Evolutionary conservation across 92 coral and sea anemone genomes (phyloP).

Genomic region (Meandrina meandrites): DNA sequence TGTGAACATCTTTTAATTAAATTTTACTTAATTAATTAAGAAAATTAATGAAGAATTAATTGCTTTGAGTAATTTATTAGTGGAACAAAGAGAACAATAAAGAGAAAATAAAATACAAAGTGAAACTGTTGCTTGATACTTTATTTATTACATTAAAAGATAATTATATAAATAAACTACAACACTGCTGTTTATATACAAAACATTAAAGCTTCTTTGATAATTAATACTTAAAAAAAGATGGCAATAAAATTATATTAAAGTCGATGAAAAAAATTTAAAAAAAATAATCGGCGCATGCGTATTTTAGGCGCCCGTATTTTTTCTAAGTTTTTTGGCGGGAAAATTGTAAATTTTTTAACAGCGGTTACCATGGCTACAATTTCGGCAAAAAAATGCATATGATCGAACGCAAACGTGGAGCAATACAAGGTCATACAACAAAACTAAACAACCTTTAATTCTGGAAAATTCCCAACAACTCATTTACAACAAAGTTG

Average conservation of each 20-base stretch:
- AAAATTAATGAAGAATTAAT: background rate
- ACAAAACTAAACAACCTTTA: background rate
- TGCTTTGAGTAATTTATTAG: background rate
- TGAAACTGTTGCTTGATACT: background rate
- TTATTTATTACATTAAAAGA: background rate
- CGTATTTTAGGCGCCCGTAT: conserved; percentile 7
- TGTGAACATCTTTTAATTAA: background rate
- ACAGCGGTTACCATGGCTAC: background rate
- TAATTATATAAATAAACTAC: background rate
- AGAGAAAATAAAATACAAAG: background rate
- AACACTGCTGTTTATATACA: background rate
- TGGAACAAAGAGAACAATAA: background rate
- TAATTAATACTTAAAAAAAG: too few species aligned
- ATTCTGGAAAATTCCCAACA: background rate
- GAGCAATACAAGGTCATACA: background rate
- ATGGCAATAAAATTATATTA: background rate
- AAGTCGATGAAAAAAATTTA: too few species aligned
- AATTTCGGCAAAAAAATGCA: background rate
- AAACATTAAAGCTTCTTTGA: too few species aligned
- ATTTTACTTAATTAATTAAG: too few species aligned
- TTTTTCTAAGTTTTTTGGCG: conserved; percentile 8
- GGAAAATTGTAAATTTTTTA: background rate
- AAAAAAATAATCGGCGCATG: background rate
- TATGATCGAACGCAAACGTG: background rate
- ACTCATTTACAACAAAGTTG: background rate